Evolutionary conservation across 2,888 invertebrate species (phyloP).

Genomic region (Phengaris alcon): DNA sequence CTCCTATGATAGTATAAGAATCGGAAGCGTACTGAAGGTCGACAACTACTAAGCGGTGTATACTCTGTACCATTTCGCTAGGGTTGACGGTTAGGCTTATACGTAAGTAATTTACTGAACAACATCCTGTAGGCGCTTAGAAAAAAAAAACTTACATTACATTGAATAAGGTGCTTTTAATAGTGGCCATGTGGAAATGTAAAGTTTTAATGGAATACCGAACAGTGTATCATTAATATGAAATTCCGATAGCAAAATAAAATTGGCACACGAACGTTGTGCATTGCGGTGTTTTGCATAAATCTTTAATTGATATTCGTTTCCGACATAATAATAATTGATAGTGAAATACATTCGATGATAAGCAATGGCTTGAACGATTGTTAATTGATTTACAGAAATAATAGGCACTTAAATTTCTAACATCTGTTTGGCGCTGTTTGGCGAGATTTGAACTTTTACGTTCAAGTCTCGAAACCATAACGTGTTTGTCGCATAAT

Average conservation of each 20-base stretch:
- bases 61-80: conserved; percentile 13
- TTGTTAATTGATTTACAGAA: not conserved
- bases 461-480: no score
- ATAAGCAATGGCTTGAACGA: not conserved
- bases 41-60: conserved; percentile 39
- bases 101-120: not conserved
- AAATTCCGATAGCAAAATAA: not conserved
- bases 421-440: no score
- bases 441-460: no score
- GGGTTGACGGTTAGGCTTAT: not conserved
- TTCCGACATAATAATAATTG: not conserved
- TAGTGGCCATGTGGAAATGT: no score
- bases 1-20: not conserved
- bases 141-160: not conserved
- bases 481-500: no score
- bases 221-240: not conserved
- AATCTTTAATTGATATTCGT: not conserved
- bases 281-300: conserved; percentile 17
- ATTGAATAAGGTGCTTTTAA: no score
- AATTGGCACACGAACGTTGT: conserved; percentile 11
- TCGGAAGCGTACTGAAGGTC: conserved; percentile 37
- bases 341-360: not conserved
- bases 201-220: not conserved
- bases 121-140: not conserved
- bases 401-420: no score